Conservation (phyloP, 2,113 vertebrate genomes). For the Actenoides hombroni region DNA sequence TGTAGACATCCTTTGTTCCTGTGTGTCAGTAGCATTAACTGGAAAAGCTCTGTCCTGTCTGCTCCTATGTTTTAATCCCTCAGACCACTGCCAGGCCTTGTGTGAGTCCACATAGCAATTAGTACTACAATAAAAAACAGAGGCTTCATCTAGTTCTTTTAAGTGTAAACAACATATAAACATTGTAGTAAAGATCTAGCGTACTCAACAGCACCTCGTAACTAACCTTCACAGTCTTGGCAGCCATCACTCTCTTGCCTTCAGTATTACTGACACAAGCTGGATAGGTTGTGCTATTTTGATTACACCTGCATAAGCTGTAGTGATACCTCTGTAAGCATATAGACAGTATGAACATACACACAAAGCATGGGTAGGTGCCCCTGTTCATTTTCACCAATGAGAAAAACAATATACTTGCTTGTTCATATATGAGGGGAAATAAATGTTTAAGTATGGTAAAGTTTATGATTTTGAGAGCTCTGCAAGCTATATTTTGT, state of each 20-base stretch:
- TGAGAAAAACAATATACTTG: not conserved
- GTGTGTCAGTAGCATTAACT: not conserved
- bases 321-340: not conserved
- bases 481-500: not conserved
- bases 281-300: not conserved
- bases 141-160: not conserved
- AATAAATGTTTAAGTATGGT: not conserved
- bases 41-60: not conserved
- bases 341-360: not conserved
- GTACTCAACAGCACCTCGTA: not conserved
- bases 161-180: not conserved
- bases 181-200: not conserved
- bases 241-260: not conserved
- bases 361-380: not conserved
- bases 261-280: not conserved
- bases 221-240: not conserved
- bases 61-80: not conserved
- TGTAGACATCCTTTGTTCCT: accelerated
- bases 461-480: not conserved
- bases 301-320: not conserved
- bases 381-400: not conserved
- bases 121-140: accelerated
- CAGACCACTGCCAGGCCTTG: not conserved
- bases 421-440: not conserved
- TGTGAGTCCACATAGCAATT: not conserved